Evolutionary conservation across 1,140 invertebrate genomes (phyloP).

Genomic region (Cotesia chilonis): DNA sequence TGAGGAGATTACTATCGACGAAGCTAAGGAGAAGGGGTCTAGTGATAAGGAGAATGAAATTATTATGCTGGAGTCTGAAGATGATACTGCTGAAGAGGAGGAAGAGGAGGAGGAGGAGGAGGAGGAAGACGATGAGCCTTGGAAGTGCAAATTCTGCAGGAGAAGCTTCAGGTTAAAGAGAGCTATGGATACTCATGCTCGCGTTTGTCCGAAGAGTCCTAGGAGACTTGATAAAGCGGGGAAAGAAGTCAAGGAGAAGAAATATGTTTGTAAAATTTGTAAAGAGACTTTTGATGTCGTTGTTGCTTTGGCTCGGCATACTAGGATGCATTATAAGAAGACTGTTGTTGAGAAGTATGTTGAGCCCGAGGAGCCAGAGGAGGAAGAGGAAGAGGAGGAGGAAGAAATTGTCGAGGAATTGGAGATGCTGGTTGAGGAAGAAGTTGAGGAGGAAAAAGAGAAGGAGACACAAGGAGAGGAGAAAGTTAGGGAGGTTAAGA

Average conservation of each 20-base stretch:
- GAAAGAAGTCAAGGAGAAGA: slow-evolving; percentile 28
- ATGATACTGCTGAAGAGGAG: slow-evolving; percentile 43
- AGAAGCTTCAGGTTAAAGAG: slow-evolving; percentile 50
- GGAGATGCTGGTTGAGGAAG: not conserved
- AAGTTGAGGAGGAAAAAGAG: not conserved
- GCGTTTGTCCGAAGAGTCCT: slow-evolving; percentile 54
- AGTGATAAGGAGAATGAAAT: slow-evolving; percentile 65
- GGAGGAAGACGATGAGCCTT: slow-evolving; percentile 33
- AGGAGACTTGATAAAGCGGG: slow-evolving; percentile 33
- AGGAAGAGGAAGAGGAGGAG: not conserved
- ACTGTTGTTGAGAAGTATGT: slow-evolving; percentile 32
- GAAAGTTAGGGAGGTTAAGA: no score
- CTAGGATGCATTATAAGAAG: slow-evolving; percentile 52
- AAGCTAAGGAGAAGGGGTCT: slow-evolving; percentile 59
- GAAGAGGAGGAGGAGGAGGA: slow-evolving; percentile 45
- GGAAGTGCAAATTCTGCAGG: slow-evolving; percentile 51
- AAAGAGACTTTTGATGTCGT: slow-evolving; percentile 59
- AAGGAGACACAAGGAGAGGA: not conserved
- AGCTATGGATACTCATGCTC: slow-evolving; percentile 53
- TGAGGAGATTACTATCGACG: slow-evolving; percentile 57
- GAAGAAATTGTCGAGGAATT: no score
- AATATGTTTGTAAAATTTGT: slow-evolving; percentile 60
- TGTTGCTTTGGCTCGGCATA: slow-evolving; percentile 59
- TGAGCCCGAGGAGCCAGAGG: not conserved
- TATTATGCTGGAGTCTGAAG: slow-evolving; percentile 61